phyloP scores from a whole-genome alignment of 1,140 invertebrate species.

The Eubasilissa regina region DNA sequence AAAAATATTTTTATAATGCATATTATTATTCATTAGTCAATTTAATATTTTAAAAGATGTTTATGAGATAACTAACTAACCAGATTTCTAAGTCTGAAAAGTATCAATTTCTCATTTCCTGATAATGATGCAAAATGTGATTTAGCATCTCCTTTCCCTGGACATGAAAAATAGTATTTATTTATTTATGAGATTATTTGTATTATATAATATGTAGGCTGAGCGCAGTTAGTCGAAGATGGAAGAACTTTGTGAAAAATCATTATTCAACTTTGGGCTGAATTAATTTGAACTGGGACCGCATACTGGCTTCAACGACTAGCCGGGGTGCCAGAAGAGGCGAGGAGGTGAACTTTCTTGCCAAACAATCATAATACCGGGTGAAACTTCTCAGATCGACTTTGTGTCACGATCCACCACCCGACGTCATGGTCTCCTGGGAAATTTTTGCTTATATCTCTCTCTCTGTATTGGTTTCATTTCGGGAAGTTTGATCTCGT shows the following conservation, averaged over 20 bases:
- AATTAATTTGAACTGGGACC: slow-evolving; percentile 56
- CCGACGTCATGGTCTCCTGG: slow-evolving; percentile 47
- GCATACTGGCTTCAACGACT: slow-evolving; percentile 29
- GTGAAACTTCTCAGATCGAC: slow-evolving; percentile 56
- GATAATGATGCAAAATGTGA: too few relatives aligned
- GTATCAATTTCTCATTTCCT: too few relatives aligned
- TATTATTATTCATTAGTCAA: too few relatives aligned
- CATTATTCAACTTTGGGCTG: slow-evolving; percentile 27
- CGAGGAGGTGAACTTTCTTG: slow-evolving; percentile 54
- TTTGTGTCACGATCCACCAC: slow-evolving; percentile 55
- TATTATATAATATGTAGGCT: too few relatives aligned
- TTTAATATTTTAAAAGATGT: too few relatives aligned
- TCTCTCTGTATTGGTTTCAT: slow-evolving; percentile 59
- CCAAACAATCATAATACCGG: slow-evolving; percentile 58
- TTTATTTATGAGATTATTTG: too few relatives aligned
- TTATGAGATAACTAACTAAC: too few relatives aligned
- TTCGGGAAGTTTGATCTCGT: slow-evolving; percentile 43
- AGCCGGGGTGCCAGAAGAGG: slow-evolving; percentile 38
- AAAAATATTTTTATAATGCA: too few relatives aligned
- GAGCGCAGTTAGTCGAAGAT: slow-evolving; percentile 4
- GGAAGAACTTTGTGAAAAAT: slow-evolving; percentile 40
- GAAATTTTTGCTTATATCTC: slow-evolving; percentile 58
- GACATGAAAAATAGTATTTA: too few relatives aligned
- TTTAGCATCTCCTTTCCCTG: too few relatives aligned
- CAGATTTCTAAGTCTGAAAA: too few relatives aligned